Evolutionary conservation across 2,888 invertebrate genomes (phyloP), one percentile per base, ranked within the genome.

Genomic region (Ligdia adustata): DNA sequence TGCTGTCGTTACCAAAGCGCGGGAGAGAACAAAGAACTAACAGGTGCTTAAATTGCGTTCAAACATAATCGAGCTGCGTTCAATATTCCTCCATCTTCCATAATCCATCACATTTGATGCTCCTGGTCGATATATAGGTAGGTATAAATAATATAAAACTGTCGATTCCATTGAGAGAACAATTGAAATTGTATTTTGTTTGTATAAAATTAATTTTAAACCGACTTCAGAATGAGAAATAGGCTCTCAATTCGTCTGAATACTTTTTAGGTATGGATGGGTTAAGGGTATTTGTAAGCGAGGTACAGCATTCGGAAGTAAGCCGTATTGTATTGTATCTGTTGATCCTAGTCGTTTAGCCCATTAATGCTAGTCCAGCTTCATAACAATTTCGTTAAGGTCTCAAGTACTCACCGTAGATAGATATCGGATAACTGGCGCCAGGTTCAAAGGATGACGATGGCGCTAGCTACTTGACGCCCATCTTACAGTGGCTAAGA

Each of bases 11-110:
- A 60, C 66, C 61, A 64, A 66, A 61, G 66, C 60, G 75, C 76
- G 73, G 77, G 66, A n/a, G 55, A 60, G 60, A 62, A 76, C 79
- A 82, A 80, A 80, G 82, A 70, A 66, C 70, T 62, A 75, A 79
- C 78, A 82, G 80, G 80, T 80, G 79, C 75, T 83, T 83, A 81
- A 79, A 80, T 77, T 65, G 75, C 80, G 76, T 80, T 80, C 79
- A 81, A 79, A 80, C 75, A 75, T 79, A 76, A 76, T 82, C 72
- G 75, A 72, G 69, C 62, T 68, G 59, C 61, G 63, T 60, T 42
- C 53, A 53, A 57, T 50, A 60, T 62, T 60, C 49, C 42, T 49
- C 22, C 48, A 43, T 55, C 51, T 54, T 55, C 60, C 59, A 64
- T 61, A 63, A 60, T 60, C 58, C 55, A 61, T 55, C 62, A 64